Conservation (phyloP, 1,140 invertebrate genomes). For the Papilio machaon region DNA sequence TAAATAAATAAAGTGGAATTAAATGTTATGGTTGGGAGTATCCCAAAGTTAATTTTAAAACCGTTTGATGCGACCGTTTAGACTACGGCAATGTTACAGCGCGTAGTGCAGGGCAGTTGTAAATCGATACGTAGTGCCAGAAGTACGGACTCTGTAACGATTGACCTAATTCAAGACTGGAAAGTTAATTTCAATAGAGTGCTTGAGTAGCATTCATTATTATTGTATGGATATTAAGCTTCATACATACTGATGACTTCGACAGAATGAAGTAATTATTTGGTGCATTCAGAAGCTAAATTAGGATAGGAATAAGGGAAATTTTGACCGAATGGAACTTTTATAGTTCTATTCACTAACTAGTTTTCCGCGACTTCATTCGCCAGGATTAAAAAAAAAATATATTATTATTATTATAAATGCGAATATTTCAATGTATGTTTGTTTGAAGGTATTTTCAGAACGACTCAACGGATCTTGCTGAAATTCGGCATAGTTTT, state of each 20-base stretch:
- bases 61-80: background rate
- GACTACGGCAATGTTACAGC: background rate
- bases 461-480: too few relatives aligned
- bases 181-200: conserved; percentile 18
- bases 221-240: background rate
- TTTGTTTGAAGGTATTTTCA: too few relatives aligned
- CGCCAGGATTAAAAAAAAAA: too few relatives aligned
- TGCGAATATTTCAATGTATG: too few relatives aligned
- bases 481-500: too few relatives aligned
- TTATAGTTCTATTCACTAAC: background rate
- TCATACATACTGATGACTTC: background rate
- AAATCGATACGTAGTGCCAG: background rate
- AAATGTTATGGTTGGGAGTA: background rate
- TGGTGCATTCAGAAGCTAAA: too few relatives aligned
- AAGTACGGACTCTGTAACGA: conserved; percentile 12
- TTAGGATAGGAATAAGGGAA: too few relatives aligned
- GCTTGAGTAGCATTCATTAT: background rate
- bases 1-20: too few relatives aligned
- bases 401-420: too few relatives aligned
- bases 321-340: too few relatives aligned
- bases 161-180: conserved; percentile 11
- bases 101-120: background rate
- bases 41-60: background rate
- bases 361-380: background rate
- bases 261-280: too few relatives aligned